Evolutionary conservation across 2,888 invertebrate genomes (phyloP).

Genomic region (Molanna angustata): DNA sequence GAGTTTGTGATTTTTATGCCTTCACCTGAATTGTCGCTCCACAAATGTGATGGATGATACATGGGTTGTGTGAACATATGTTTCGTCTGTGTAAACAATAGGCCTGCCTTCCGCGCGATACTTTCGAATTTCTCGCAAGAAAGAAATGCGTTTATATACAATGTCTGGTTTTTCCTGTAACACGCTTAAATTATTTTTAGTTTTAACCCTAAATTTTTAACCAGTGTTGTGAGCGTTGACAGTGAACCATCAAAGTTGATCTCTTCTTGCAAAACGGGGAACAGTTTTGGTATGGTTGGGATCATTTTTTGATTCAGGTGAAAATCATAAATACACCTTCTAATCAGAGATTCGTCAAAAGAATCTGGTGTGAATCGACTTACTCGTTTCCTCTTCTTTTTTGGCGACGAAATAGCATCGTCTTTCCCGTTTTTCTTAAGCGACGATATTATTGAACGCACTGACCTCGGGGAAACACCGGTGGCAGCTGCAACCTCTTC

Average conservation of each 20-base stretch:
- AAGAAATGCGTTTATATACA: conserved; percentile 21
- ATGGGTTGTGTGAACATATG: conserved; percentile 28
- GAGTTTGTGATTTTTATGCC: conserved; percentile 23
- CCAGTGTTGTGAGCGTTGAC: not conserved
- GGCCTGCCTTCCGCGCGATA: conserved; percentile 24
- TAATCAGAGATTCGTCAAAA: conserved; percentile 6
- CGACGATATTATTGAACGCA: too few relatives aligned
- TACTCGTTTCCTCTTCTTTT: conserved; percentile 1
- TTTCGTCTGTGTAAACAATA: conserved; percentile 17
- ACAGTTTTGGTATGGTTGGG: conserved; percentile 18
- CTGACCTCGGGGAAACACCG: too few relatives aligned
- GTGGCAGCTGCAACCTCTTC: too few relatives aligned
- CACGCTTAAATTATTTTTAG: conserved; percentile 18
- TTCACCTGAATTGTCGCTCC: conserved; percentile 21
- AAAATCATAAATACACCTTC: conserved; percentile 19
- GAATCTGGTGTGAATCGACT: not conserved
- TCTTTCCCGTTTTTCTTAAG: not conserved
- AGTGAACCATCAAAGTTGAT: not conserved
- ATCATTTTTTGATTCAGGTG: conserved; percentile 23
- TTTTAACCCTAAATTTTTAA: conserved; percentile 1
- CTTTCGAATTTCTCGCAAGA: conserved; percentile 21
- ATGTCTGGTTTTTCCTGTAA: conserved; percentile 23
- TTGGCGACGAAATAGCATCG: conserved; percentile 1
- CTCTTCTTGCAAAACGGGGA: not conserved
- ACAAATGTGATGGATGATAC: conserved; percentile 11